phyloP scores from a whole-genome alignment of 1,140 invertebrate genomes.

The Camponotus pennsylvanicus region DNA sequence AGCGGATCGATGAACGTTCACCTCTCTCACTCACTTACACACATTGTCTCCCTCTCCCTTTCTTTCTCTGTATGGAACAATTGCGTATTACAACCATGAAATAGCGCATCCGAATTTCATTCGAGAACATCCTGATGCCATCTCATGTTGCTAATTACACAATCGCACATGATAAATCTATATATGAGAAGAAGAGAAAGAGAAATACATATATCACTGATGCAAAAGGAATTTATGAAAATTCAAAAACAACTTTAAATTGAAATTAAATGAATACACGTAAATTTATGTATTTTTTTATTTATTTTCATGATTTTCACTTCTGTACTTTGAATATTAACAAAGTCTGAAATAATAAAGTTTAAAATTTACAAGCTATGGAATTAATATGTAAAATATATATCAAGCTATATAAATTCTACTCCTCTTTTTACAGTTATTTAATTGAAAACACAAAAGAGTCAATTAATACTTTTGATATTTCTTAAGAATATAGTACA shows the following conservation, averaged over 20 bases:
- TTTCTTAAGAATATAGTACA: background rate
- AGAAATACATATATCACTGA: background rate
- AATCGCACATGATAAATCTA: background rate
- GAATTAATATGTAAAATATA: background rate
- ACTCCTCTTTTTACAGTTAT: background rate
- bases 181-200: background rate
- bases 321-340: background rate
- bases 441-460: background rate
- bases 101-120: slow-evolving; percentile 22
- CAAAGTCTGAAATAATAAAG: background rate
- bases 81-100: slow-evolving; percentile 34
- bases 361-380: background rate
- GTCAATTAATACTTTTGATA: background rate
- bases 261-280: slow-evolving; percentile 13
- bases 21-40: background rate
- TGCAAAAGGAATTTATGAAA: background rate
- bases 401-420: background rate
- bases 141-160: slow-evolving; percentile 25
- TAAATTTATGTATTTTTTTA: background rate
- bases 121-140: slow-evolving; percentile 17
- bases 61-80: slow-evolving; percentile 32
- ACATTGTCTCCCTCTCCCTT: slow-evolving; percentile 6
- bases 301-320: background rate
- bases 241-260: background rate
- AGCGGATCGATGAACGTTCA: slow-evolving; percentile 25